Conservation (phyloP, 1,140 invertebrate species). For the Panagrolaimus sp. region DNA sequence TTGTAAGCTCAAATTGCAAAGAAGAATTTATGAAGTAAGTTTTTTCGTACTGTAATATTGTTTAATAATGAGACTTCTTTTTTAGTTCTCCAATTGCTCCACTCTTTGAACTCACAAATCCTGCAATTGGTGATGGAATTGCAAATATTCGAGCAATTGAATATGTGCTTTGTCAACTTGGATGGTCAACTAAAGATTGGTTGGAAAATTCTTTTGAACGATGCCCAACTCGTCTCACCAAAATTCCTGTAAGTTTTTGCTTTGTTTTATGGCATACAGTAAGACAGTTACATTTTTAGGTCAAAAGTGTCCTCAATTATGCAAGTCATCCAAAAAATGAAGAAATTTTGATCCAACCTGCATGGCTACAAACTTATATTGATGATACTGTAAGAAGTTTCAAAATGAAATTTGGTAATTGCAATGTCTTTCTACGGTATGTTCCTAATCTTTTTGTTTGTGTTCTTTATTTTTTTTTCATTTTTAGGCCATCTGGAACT, state of each 20-base stretch:
- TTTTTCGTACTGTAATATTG: background rate
- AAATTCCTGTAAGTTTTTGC: background rate
- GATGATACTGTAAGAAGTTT: constrained; percentile 34
- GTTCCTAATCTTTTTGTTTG: background rate
- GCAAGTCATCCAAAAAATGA: constrained; percentile 31
- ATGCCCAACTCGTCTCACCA: constrained; percentile 63
- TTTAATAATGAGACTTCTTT: background rate
- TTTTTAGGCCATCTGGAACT: constrained; percentile 82
- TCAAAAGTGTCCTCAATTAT: constrained; percentile 27
- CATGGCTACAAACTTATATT: constrained; percentile 44
- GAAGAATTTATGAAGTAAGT: constrained; percentile 20
- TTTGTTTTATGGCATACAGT: constrained; percentile 46
- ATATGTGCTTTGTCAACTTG: constrained; percentile 70
- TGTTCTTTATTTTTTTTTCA: constrained; percentile 1
- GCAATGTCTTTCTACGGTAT: constrained; percentile 40
- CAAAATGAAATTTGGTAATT: constrained; percentile 34
- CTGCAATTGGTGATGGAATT: constrained; percentile 82
- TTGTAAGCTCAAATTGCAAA: constrained; percentile 60
- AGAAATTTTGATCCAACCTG: constrained; percentile 40
- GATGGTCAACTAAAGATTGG: constrained; percentile 71
- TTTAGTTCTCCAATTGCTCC: background rate
- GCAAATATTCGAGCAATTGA: constrained; percentile 91
- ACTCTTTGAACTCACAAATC: constrained; percentile 49
- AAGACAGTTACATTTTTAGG: constrained; percentile 13
- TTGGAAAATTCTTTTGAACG: constrained; percentile 71